Percentiles rank a stretch among this genome's conserved stretches.
phyloP scores from a whole-genome alignment of 35 echinoderm and acorn worm genomes.

The Chiridota heheva region DNA sequence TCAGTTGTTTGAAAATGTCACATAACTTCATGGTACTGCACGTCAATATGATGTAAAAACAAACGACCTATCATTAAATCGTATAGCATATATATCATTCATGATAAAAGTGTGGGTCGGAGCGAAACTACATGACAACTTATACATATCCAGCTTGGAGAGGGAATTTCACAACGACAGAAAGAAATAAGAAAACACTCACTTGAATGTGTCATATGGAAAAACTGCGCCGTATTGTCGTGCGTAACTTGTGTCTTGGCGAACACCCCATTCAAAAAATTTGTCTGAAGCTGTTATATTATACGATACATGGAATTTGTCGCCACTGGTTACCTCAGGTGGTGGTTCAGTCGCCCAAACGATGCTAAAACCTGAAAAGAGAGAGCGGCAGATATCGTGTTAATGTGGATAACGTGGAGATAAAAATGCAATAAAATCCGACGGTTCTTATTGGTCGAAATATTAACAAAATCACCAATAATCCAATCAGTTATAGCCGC shows the following conservation, averaged over 20 bases:
- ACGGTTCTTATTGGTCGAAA: no score
- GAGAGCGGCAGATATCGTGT: no score
- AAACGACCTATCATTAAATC: neutral
- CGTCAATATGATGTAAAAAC: no score
- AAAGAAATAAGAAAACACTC: neutral
- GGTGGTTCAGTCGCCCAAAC: constrained; percentile 25
- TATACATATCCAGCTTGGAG: neutral
- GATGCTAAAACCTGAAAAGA: constrained; percentile 48
- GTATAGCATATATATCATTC: neutral
- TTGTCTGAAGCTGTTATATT: constrained; percentile 1
- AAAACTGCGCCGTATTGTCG: constrained; percentile 16
- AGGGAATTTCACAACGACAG: neutral
- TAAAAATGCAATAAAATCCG: no score
- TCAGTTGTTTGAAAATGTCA: no score
- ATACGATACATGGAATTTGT: constrained; percentile 54
- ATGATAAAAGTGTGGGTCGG: neutral
- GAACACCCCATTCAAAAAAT: constrained; percentile 60
- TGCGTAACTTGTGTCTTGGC: constrained; percentile 46
- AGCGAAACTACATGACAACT: neutral
- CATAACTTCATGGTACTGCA: no score
- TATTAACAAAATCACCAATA: no score
- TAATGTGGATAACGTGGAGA: no score
- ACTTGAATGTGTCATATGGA: constrained; percentile 18
- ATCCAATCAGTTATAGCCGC: no score
- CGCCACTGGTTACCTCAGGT: constrained; percentile 27